A percentile compares a stretch with the other conserved stretches of the same genome.
These are phyloP conservation scores for Metopolophium dirhodum DNA, from an alignment of 1,140 invertebrate species.

Conservation along the genomic window DNA sequence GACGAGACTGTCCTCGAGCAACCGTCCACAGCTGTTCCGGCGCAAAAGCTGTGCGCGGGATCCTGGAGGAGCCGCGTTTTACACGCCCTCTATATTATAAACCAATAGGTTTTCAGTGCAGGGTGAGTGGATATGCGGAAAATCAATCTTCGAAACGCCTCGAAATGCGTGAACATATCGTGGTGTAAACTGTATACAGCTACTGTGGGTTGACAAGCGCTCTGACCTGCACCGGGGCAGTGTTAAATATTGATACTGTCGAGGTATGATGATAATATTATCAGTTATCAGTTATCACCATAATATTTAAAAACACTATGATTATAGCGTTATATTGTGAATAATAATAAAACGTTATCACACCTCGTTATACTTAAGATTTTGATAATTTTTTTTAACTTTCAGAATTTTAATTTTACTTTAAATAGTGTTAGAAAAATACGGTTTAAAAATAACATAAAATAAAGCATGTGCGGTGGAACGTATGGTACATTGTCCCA, in stretches of 20 bases:
- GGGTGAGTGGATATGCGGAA: neutral
- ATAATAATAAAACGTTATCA: too few relatives aligned
- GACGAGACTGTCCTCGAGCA: neutral
- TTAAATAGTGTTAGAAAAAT: too few relatives aligned
- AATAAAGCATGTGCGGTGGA: too few relatives aligned
- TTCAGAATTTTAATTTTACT: too few relatives aligned
- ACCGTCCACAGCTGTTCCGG: neutral
- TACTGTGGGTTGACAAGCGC: neutral
- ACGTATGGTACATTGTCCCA: too few relatives aligned
- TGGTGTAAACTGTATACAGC: neutral
- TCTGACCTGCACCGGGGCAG: neutral
- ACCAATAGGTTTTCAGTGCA: too few relatives aligned
- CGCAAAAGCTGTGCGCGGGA: neutral
- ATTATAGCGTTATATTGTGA: too few relatives aligned
- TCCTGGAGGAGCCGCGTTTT: neutral
- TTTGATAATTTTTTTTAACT: too few relatives aligned
- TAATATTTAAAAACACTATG: too few relatives aligned
- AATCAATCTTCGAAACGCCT: neutral
- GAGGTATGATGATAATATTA: neutral
- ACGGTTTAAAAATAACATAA: too few relatives aligned
- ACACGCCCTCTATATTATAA: neutral
- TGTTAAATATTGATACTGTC: neutral
- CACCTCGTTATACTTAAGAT: too few relatives aligned
- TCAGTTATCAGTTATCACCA: too few relatives aligned
- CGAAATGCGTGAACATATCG: neutral